Conservation (phyloP, 2,113 vertebrate genomes). For the Pleuronectes platessa region DNA sequence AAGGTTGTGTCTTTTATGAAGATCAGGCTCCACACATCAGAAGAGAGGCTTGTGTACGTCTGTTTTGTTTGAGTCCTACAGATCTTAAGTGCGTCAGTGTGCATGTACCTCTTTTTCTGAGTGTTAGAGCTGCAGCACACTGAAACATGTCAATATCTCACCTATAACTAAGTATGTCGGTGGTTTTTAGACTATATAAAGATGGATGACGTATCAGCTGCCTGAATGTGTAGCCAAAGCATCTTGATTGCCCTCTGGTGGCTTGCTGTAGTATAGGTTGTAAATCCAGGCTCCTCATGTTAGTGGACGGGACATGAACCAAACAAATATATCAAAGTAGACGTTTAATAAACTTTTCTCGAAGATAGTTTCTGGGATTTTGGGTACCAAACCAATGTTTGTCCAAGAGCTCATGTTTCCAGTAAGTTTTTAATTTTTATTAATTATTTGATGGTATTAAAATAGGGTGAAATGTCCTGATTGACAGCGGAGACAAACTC, state of each 20-base stretch:
- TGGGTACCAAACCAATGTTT: too few relatives aligned
- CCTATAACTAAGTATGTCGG: not conserved
- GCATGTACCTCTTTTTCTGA: not conserved
- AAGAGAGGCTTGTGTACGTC: not conserved
- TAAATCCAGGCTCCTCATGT: not conserved
- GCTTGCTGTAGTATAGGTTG: not conserved
- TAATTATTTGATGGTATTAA: too few relatives aligned
- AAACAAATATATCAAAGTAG: not conserved
- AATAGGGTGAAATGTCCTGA: too few relatives aligned
- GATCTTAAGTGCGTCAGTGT: not conserved
- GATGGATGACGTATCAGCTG: not conserved
- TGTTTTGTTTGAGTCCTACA: not conserved
- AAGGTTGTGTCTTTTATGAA: slow-evolving; percentile 6
- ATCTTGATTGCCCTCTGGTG: not conserved
- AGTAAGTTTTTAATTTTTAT: too few relatives aligned
- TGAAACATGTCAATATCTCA: slow-evolving; percentile 17
- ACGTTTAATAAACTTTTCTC: not conserved
- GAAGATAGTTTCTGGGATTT: not conserved
- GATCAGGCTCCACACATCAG: not conserved
- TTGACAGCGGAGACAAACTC: too few relatives aligned
- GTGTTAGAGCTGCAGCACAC: too few relatives aligned
- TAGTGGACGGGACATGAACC: not conserved
- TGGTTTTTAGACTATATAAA: not conserved
- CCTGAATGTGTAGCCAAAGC: not conserved
- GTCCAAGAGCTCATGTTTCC: too few relatives aligned